Base-by-base conservation (phyloP, 1,140 invertebrate genomes). In the Asbolus verrucosus region DNA sequence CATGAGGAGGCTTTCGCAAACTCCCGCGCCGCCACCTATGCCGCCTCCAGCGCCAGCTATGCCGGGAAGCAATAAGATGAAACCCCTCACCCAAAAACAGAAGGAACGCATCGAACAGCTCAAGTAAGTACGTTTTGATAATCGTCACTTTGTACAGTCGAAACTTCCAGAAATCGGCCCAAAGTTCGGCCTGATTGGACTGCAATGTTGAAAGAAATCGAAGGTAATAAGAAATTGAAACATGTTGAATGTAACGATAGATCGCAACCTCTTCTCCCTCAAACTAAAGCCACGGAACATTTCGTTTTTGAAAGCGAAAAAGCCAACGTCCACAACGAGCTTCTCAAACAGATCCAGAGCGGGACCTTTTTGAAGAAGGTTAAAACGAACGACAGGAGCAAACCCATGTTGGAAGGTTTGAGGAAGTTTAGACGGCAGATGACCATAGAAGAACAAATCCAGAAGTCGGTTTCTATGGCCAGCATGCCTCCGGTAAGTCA, bases 291-390 rank as follows among this genome's bases (percentile, higher is more conserved):
- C n/a, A 67, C 33, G 0, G 76, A 77, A 74, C 89, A 95, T 84
- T 95, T 95, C 80, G 88, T 96, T 41, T 96, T 94, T 81, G 93
- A 95, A 78, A 94, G 93, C 8, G 94, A 95, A 81, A 92, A 92
- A 79, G 86, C 85, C 73, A 93, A 92, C 76, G 88, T 90, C 65
- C 92, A 94, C 82, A 94, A 95, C 80, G 87, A 90, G 71, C 84
- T 96, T 36, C 85, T 96, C 0, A 89, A 91, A 81, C 90, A 95
- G 84, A 96, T 96, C 76, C 90, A 92, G 77, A 81, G 85, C 50
- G 94, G 94, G 24, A 84, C 95, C 0, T 88, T 84, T 77, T 82
- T 96, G 61, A 93, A 93, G 77, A 89, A 86, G 65, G 89, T 90
- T 0, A 89, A 88, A 80, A 92, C 90, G 13, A 94, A 96, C 78